Base-by-base conservation (phyloP, 2,888 invertebrate genomes). In the Pyrrhosoma nymphula region DNA sequence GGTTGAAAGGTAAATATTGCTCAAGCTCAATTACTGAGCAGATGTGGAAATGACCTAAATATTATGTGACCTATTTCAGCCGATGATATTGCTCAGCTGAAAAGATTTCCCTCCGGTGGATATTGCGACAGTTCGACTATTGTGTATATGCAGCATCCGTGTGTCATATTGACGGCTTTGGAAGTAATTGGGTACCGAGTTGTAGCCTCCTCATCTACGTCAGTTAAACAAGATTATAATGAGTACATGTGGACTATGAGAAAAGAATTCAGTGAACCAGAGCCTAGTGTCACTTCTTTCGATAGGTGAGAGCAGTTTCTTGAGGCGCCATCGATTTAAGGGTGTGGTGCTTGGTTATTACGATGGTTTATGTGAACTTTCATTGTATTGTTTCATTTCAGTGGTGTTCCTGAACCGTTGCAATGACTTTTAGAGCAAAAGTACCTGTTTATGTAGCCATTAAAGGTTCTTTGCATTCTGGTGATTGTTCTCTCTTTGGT, bases 241-340 rank as follows among this genome's bases (percentile, higher is more conserved):
- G 99, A 99, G 97, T 99, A 99, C 96, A 98, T 99, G 98, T 99
- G 99, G 99, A 99, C 99, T 97, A 98, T 99, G 98, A 98, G 98
- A 97, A 98, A 98, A 97, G 98, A 99, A 96, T 99, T 99, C 97
- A 97, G 98, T 88, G 98, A 98, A 96, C 98, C 98, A 95, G 99
- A 99, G 97, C 98, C 98, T 55, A 97, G 97, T 88, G 97, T 96
- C 95, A 96, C 91, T 30, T 95, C 89, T 96, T 96, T 95, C 97
- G 97, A 95, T 95, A 96, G 95, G 95, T 96, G 95, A 90, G 89
- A 56, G 90, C 95, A 60, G 90, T 88, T 69, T 95, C 91, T 10
- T n/a, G 26, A 2, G 4, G 3, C 98, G 95, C 97, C 97, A 96
- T 96, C 95, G 96, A 95, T 96, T 82, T 82, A 35, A 82, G 82